Base-by-base conservation (phyloP, 2,888 invertebrate species). In the Sphecodes monilicornis region DNA sequence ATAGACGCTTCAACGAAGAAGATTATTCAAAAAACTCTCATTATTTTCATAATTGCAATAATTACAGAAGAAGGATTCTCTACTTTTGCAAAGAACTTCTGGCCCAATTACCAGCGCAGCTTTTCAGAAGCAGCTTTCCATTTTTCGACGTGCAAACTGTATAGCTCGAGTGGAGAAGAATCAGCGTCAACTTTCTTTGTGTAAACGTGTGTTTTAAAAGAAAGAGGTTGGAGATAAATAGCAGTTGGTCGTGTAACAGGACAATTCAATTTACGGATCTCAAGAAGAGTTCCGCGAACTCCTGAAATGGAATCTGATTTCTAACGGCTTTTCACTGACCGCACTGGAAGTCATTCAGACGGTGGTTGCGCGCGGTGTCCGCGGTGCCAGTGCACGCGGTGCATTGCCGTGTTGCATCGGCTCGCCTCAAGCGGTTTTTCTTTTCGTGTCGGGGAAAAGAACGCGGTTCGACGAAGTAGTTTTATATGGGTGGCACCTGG, bases 251-350 rank as follows among this genome's bases (percentile, higher is more conserved):
- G 57, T 8, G 41, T 43, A 82, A 72, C 64, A 68, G 82, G 54
- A 83, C 76, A 60, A 82, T 82, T 83, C 69, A 70, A 84, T 84
- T 76, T 78, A 75, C 69, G 46, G 54, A 46, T 75, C 70, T 18
- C 57, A 29, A 13, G 26, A 77, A 32, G 68, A 46, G 81, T 86
- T 86, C 89, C 78, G 76, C 78, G 79, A 85, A 80, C 72, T 88
- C 85, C 90, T 80, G 87, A 89, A 90, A 89, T 88, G 92, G 92
- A 91, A 90, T 91, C 89, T 90, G 91, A 92, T 93, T 93, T 92
- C 92, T 93, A 93, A 93, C 93, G 90, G 90, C 91, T 89, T 93
- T 92, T 91, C 90, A 86, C 90, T 84, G 86, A 77, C 84, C 84
- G 70, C 83, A 78, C 82, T 86, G 64, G 78, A 79, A 89, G 69